These are phyloP conservation scores for Zalophus californianus DNA, from an alignment of 2,797 vertebrate species.

Conservation along the genomic window DNA sequence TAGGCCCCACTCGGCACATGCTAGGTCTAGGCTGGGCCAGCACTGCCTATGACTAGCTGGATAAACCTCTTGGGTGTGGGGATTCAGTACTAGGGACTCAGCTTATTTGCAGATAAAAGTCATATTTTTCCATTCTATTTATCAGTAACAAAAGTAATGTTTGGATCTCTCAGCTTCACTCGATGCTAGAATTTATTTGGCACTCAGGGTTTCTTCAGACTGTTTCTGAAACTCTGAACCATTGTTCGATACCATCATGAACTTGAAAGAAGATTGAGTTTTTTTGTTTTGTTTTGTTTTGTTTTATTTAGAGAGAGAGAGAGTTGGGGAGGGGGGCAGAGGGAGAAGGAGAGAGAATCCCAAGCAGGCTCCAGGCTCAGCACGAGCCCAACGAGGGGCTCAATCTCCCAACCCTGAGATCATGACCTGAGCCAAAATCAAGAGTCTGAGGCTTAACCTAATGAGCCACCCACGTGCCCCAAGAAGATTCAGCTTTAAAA, in stretches of 20 bases:
- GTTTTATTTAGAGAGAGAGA: too few relatives aligned
- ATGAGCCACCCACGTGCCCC: neutral
- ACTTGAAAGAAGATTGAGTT: neutral
- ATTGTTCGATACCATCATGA: neutral
- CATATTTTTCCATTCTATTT: neutral
- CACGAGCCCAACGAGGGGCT: too few relatives aligned
- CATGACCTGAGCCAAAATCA: neutral
- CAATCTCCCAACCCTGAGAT: neutral
- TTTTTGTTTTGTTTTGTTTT: neutral
- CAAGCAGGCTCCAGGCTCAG: neutral
- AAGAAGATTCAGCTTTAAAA: neutral
- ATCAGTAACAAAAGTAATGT: neutral
- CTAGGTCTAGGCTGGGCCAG: neutral
- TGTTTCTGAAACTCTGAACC: neutral
- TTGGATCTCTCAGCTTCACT: neutral
- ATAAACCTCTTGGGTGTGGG: neutral
- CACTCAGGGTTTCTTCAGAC: neutral
- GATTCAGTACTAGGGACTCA: neutral
- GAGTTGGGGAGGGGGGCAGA: too few relatives aligned
- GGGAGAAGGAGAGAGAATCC: neutral
- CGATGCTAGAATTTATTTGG: neutral
- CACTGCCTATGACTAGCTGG: neutral
- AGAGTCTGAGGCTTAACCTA: neutral
- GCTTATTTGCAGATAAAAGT: neutral
- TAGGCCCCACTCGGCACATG: neutral